Conservation (phyloP, 2,888 invertebrate genomes). For the Caenorhabditis afra region DNA sequence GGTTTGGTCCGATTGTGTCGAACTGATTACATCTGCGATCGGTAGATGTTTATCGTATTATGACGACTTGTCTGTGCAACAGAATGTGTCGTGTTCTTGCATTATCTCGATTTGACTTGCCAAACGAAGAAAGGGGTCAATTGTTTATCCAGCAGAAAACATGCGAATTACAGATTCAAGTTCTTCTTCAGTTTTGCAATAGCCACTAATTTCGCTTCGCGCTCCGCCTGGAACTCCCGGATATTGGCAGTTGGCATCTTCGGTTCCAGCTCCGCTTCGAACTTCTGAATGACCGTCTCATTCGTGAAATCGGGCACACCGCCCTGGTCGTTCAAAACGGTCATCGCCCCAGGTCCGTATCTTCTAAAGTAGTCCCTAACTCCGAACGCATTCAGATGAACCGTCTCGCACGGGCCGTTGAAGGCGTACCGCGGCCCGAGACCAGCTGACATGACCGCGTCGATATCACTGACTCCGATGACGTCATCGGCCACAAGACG, state of each 20-base stretch:
- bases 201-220: conserved; percentile 58
- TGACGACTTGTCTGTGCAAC: conserved; percentile 21
- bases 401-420: conserved; percentile 93
- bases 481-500: conserved; percentile 89
- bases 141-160: neutral
- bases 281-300: conserved; percentile 55
- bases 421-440: conserved; percentile 96
- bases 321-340: conserved; percentile 64
- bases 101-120: neutral
- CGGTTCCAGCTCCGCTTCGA: conserved; percentile 48
- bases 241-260: conserved; percentile 52
- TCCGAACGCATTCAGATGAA: conserved; percentile 93
- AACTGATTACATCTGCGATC: neutral
- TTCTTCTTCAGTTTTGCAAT: conserved; percentile 61
- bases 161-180: conserved; percentile 10
- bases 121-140: neutral
- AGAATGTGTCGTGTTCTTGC: neutral
- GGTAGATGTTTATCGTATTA: conserved; percentile 7
- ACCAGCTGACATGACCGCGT: conserved; percentile 85
- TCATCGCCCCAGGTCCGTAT: conserved; percentile 58
- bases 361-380: conserved; percentile 65
- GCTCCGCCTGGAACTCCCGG: conserved; percentile 38
- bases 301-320: conserved; percentile 66
- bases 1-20: neutral
- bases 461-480: conserved; percentile 91